Conservation (phyloP, 2,797 vertebrate genomes). For the Esox masquinongy region DNA sequence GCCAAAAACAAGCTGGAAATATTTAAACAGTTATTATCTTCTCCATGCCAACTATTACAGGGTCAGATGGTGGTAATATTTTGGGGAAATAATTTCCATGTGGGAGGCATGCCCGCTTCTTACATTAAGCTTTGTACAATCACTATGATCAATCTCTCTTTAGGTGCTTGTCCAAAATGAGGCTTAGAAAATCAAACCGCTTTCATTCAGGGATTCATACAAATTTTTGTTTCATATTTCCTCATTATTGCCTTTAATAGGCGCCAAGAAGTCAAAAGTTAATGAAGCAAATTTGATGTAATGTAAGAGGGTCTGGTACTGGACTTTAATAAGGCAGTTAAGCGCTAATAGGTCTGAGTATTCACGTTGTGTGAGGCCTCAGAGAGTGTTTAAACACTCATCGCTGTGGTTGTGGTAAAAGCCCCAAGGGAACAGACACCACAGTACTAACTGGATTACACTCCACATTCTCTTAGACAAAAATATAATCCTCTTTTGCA, state of each 20-base stretch:
- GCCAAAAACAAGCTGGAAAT: slow-evolving; percentile 47
- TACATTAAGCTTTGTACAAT: slow-evolving; percentile 61
- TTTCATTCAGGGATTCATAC: slow-evolving; percentile 46
- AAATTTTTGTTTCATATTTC: slow-evolving; percentile 50
- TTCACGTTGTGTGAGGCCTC: slow-evolving; percentile 55
- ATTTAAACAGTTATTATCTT: slow-evolving; percentile 70
- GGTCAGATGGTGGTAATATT: slow-evolving; percentile 72
- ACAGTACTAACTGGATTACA: slow-evolving; percentile 67
- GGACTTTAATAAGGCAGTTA: slow-evolving; percentile 74
- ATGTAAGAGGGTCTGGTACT: slow-evolving; percentile 65
- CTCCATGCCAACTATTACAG: slow-evolving; percentile 58
- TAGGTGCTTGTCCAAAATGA: slow-evolving; percentile 66
- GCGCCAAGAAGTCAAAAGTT: slow-evolving; percentile 69
- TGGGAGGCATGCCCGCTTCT: slow-evolving; percentile 55
- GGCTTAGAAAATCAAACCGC: slow-evolving; percentile 44
- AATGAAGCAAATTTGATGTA: slow-evolving; percentile 73
- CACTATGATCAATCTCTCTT: slow-evolving; percentile 40
- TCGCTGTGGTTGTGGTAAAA: slow-evolving; percentile 33
- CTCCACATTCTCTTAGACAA: slow-evolving; percentile 55
- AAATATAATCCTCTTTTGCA: slow-evolving; percentile 58
- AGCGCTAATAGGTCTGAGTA: slow-evolving; percentile 73
- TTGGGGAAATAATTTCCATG: slow-evolving; percentile 65
- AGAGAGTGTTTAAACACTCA: slow-evolving; percentile 57
- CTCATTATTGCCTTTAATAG: slow-evolving; percentile 60
- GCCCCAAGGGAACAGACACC: slow-evolving; percentile 52